Conservation (phyloP, 2,888 invertebrate genomes). For the Acleris laterana region DNA sequence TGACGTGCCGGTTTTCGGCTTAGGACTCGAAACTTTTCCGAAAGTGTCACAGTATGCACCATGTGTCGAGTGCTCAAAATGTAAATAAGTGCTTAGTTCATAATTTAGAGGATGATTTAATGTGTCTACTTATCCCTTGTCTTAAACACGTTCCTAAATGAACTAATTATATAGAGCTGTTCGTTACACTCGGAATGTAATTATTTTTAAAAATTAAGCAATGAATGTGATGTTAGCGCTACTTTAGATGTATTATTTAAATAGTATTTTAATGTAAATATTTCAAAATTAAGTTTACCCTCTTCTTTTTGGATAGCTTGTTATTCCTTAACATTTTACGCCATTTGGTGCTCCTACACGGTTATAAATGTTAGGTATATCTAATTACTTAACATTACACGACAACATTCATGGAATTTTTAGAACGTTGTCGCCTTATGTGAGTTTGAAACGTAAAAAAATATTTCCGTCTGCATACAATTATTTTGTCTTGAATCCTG, state of each 20-base stretch:
- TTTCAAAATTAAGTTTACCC: conserved; percentile 16
- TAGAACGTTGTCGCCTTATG: not conserved
- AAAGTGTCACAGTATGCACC: conserved; percentile 81
- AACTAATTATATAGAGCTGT: conserved; percentile 15
- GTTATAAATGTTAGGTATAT: no score
- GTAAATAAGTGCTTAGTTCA: conserved; percentile 56
- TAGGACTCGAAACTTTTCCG: conserved; percentile 75
- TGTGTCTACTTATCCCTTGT: conserved; percentile 39
- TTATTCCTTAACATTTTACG: conserved; percentile 11
- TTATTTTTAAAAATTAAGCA: conserved; percentile 48
- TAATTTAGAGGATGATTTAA: conserved; percentile 39
- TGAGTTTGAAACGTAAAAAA: no score
- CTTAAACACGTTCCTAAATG: conserved; percentile 34
- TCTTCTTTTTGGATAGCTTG: conserved; percentile 13
- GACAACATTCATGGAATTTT: no score
- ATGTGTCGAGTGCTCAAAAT: conserved; percentile 79
- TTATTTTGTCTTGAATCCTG: no score
- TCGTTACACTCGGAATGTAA: conserved; percentile 38
- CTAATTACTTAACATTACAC: no score
- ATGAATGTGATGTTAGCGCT: conserved; percentile 67
- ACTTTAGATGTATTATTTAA: conserved; percentile 55
- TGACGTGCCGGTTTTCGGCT: conserved; percentile 24
- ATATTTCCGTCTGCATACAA: no score
- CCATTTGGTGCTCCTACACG: not conserved
- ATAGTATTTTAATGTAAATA: conserved; percentile 43